Base-by-base conservation (phyloP, 2,888 invertebrate genomes). In the Saturnia japonica region DNA sequence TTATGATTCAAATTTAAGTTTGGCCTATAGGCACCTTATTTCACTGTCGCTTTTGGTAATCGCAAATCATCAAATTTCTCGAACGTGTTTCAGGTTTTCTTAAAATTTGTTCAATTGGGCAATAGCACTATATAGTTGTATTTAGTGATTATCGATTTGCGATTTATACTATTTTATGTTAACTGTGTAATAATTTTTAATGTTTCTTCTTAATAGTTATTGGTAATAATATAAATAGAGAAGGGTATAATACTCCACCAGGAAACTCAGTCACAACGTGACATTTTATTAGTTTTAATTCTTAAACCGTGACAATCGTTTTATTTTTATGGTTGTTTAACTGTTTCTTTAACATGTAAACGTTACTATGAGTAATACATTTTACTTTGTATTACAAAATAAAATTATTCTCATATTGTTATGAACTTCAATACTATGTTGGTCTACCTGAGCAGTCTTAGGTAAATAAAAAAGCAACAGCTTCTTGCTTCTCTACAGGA, bases 281-380 rank as follows among this genome's bases (percentile, higher is more conserved):
- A 64, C n/a, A 28, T 60, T 60, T 60, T 34, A 34, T 34, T 60
- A 25, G 57, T 60, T 60, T 54, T 60, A 60, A 28, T 25, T 60
- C 3, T 60, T 28, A 60, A 60, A 14, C 25, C 57, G 57, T 60
- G 57, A 60, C 57, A 60, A 60, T 60, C 28, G 57, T 60, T 60
- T 60, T 60, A 28, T 60, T 60, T 60, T 60, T 60, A 60, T 60
- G 28, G 57, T 60, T 60, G 57, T 60, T 60, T 60, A 28, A 60
- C 64, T 40, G 64, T 64, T 64, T 40, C n/a, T 40, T 40, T 25
- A 64, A 64, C 40, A n/a, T 40, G 40, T 64, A 40, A 40, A n/a
- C 34, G 40, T 64, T 34, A 40, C 40, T 40, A 12, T 60, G 34
- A 64, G 11, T 64, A 40, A 64, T 40, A 25, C 12, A 11, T 40